phyloP scores from a whole-genome alignment of 2,888 invertebrate genomes.

The Cactoblastis cactorum region DNA sequence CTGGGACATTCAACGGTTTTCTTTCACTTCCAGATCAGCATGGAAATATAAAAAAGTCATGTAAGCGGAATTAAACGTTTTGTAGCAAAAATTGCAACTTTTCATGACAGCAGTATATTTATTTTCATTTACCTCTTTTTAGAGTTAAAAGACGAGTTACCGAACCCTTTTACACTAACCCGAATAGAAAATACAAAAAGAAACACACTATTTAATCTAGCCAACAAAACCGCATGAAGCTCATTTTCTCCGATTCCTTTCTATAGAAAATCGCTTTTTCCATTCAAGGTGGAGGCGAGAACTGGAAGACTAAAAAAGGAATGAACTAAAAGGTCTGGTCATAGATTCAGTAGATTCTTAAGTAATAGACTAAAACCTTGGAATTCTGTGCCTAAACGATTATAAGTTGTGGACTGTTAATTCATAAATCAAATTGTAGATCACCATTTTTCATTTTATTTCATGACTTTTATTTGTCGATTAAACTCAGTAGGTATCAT shows the following conservation, averaged over 20 bases:
- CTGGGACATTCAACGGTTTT: too few relatives aligned
- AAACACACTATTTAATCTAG: slow-evolving; percentile 7
- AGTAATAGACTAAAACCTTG: too few relatives aligned
- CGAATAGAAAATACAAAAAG: background rate
- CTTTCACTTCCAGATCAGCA: too few relatives aligned
- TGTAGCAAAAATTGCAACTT: background rate
- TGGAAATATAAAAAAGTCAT: too few relatives aligned
- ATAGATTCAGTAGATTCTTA: too few relatives aligned
- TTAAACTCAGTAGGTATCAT: too few relatives aligned
- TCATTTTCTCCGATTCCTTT: slow-evolving; percentile 4
- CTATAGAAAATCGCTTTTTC: slow-evolving; percentile 4
- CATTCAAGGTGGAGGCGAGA: background rate
- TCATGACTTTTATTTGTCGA: too few relatives aligned
- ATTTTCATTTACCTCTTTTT: background rate
- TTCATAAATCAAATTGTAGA: too few relatives aligned
- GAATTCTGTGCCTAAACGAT: too few relatives aligned
- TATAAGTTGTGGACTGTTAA: too few relatives aligned
- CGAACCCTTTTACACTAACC: background rate
- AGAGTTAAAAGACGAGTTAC: background rate
- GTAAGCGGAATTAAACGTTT: background rate
- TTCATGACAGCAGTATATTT: background rate
- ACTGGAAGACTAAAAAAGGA: background rate
- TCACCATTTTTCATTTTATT: too few relatives aligned
- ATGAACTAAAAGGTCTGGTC: background rate
- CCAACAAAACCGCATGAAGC: slow-evolving; percentile 1